Base-by-base conservation (phyloP, 1,140 invertebrate genomes). In the Polypedilum pembai region DNA sequence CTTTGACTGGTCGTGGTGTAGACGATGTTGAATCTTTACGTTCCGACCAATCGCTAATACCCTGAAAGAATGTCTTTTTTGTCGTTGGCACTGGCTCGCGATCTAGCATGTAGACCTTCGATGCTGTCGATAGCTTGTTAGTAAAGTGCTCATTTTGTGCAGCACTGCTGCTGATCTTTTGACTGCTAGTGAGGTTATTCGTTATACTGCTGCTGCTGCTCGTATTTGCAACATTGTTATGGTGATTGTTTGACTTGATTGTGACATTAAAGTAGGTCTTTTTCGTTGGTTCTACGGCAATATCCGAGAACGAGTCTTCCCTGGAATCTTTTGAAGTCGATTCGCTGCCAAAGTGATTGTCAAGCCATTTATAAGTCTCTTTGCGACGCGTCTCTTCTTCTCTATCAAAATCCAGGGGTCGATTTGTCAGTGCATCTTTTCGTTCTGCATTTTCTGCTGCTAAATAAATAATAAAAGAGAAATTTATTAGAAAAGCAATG, bases 311-410 rank as follows among this genome's bases (percentile, higher is more conserved):
- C 7, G 85, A 85, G 7, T 84, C 82, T 15, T 87, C 84, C 5
- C 87, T 80, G 0, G 87, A 89, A 74, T 90, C 90, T 69, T 88
- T 88, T 0, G 91, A 92, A 0, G 90, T 91, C 1, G 91, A 92
- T 73, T 92, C 93, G 80, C 92, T 94, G 63, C 93, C 93, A 78
- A 95, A 95, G 79, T 95, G 94, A 78, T 90, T 90, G 76, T 95
- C 93, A 15, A 94, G 83, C 93, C 92, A 97, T 82, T 91, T 94
- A 76, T 89, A 92, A 0, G 92, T 96, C 85, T 92, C 94, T 77
- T 90, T 90, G 83, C 94, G 92, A 73, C 92, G 85, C 0, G 93
- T 94, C 80, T 94, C 90, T 79, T 95, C 92, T 82, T 96, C 94
- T 77, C 92, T 88, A 78, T 93, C 91, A 77, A 93, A 90, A 80